Evolutionary conservation across 2,888 invertebrate species (phyloP), one percentile per base, ranked within the genome.

Genomic region (Drosophila dives): DNA sequence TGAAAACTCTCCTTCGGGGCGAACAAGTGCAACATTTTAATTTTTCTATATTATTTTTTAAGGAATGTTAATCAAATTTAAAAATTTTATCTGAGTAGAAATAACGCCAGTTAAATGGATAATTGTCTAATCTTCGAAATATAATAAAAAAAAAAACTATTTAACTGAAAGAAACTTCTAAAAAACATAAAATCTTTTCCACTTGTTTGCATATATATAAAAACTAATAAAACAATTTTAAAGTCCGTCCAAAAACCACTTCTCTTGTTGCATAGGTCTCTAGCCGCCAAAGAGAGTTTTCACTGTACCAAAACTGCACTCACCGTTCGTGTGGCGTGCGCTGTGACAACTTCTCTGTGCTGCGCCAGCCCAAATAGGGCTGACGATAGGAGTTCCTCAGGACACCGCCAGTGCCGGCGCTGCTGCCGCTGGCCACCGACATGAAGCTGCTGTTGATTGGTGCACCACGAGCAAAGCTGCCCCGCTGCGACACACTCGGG

Each of bases 331-430:
- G 97, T 51, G 98, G 97, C 69, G 98, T 97, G 88, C 97, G 94
- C 84, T 95, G 94, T 81, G 96, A 95, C 61, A 98, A 94, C 75
- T 97, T 95, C 93, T 98, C 98, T 93, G 97, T 97, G 91, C 96
- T 95, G 84, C 98, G 94, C 98, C 98, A 98, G 59, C 98, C 98
- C 73, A 98, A 94, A 93, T 98, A 98, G 1, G 98, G 98, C 92
- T 97, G 97, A 45, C 97, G 95, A 82, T 97, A 96, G 92, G 96
- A 97, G 74, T 91, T 93, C 59, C 93, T 86, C 55, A 93, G 84
- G 29, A 89, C 88, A 15, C 88, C 72, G 74, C 95, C 94, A 15
- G 77, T 54, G 4, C 77, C 74, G 34, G 73, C 67, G 79, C 95
- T 95, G 66, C 94, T 94, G 80, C 95, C 95, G 63, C 94, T 94